A percentile compares a stretch with the other conserved stretches of the same genome.
Conservation (phyloP, 2,113 vertebrate species). For the Pollachius pollachius region DNA sequence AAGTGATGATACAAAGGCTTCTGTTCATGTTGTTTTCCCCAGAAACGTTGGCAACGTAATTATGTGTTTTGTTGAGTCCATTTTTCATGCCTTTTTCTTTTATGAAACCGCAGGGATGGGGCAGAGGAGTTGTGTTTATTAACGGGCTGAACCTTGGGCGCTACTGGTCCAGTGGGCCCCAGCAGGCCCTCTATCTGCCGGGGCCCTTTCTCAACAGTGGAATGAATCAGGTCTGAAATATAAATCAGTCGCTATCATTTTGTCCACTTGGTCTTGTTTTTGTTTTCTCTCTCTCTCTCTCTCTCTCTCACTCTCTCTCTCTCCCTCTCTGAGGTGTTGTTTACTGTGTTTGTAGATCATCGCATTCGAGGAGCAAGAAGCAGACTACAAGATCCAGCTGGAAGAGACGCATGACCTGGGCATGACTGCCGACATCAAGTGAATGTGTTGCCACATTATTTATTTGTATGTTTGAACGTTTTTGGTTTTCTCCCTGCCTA, state of each 20-base stretch:
- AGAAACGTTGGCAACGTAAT: no score
- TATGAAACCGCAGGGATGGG: slow-evolving; percentile 80
- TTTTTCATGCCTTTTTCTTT: no score
- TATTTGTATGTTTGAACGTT: not conserved
- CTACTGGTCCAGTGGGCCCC: slow-evolving; percentile 94
- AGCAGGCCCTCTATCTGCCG: slow-evolving; percentile 89
- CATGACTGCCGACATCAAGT: slow-evolving; percentile 74
- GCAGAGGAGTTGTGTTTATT: slow-evolving; percentile 90
- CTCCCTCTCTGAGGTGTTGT: not conserved
- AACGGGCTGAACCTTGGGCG: slow-evolving; percentile 89
- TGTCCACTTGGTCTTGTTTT: not conserved
- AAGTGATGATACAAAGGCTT: no score
- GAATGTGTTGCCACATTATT: slow-evolving; percentile 19
- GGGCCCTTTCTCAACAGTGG: slow-evolving; percentile 83
- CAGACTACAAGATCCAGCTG: slow-evolving; percentile 80
- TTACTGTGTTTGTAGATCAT: slow-evolving; percentile 72
- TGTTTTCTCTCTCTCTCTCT: not conserved
- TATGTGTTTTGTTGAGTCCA: no score
- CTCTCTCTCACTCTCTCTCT: not conserved
- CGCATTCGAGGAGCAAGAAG: slow-evolving; percentile 85
- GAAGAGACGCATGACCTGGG: slow-evolving; percentile 81
- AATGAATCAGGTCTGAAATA: slow-evolving; percentile 81
- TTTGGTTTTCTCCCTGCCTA: not conserved
- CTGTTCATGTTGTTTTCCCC: no score
- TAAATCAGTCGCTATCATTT: not conserved